Percentiles rank a stretch among this genome's conserved stretches.
phyloP scores from a whole-genome alignment of 2,888 invertebrate genomes.

The Megaustenia siamemsis region DNA sequence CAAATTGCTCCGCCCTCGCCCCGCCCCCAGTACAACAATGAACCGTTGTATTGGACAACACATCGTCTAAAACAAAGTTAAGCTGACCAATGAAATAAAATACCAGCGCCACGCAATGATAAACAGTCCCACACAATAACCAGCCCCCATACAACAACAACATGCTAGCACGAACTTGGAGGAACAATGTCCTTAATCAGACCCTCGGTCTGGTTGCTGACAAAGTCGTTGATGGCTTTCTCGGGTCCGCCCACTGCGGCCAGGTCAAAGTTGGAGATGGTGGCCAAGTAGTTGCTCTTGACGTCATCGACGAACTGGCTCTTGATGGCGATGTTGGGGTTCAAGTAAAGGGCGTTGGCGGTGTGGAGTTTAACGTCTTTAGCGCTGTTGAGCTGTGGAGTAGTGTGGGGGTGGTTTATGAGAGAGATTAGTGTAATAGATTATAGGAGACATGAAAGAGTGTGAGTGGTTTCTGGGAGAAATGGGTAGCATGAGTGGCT shows the following conservation, averaged over 20 bases:
- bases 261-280: neutral
- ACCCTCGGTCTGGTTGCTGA: neutral
- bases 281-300: neutral
- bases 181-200: neutral
- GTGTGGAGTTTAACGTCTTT: neutral
- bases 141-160: neutral
- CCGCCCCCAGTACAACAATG: too few relatives aligned
- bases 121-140: too few relatives aligned
- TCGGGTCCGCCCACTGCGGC: neutral
- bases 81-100: too few relatives aligned
- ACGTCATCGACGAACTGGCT: neutral
- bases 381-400: neutral
- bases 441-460: neutral
- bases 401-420: too few relatives aligned
- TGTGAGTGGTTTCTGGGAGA: too few relatives aligned
- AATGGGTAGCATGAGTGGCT: too few relatives aligned
- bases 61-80: too few relatives aligned
- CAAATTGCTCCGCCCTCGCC: too few relatives aligned
- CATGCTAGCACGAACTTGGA: neutral
- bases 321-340: neutral
- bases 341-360: neutral
- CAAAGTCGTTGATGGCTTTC: conserved; percentile 17
- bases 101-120: too few relatives aligned
- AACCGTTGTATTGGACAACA: too few relatives aligned
- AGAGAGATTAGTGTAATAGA: too few relatives aligned